These are phyloP conservation scores for Mycogona germanica DNA, from an alignment of 2,888 invertebrate genomes.

Conservation along the genomic window DNA sequence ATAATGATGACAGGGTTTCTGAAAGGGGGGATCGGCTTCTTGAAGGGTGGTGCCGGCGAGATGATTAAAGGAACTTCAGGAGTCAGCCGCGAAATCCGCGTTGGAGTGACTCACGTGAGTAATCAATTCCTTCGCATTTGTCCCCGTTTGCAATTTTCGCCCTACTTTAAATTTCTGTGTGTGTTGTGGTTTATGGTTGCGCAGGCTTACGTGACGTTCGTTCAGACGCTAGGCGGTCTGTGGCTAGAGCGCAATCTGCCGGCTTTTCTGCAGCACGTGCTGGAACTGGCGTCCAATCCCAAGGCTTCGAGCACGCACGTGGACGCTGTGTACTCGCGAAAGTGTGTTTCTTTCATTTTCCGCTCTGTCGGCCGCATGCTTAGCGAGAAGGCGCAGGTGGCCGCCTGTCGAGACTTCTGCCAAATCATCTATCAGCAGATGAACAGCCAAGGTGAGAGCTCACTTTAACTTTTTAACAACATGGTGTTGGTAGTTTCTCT, in stretches of 20 bases:
- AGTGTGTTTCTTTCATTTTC: conserved; percentile 91
- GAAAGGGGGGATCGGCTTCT: conserved; percentile 82
- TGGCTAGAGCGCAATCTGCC: conserved; percentile 92
- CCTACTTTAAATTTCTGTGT: background rate
- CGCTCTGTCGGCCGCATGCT: conserved; percentile 86
- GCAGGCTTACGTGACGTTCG: conserved; percentile 90
- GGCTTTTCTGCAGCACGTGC: conserved; percentile 70
- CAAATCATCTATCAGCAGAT: conserved; percentile 86
- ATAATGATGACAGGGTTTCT: conserved; percentile 88
- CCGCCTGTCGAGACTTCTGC: conserved; percentile 87
- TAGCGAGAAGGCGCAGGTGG: conserved; percentile 92
- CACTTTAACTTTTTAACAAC: background rate
- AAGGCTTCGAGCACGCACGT: conserved; percentile 93
- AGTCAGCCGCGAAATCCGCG: conserved; percentile 88
- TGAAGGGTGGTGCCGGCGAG: conserved; percentile 77
- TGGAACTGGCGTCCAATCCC: conserved; percentile 85
- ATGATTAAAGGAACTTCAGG: conserved; percentile 91
- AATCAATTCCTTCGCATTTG: background rate
- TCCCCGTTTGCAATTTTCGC: background rate
- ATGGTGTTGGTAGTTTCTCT: background rate
- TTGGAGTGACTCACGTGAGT: conserved; percentile 92
- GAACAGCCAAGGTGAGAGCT: conserved; percentile 44
- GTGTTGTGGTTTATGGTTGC: conserved; percentile 24
- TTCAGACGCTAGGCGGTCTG: conserved; percentile 80
- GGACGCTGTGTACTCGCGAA: conserved; percentile 93